phyloP scores from a whole-genome alignment of 2,888 invertebrate species.

The Oscheius sp. region DNA sequence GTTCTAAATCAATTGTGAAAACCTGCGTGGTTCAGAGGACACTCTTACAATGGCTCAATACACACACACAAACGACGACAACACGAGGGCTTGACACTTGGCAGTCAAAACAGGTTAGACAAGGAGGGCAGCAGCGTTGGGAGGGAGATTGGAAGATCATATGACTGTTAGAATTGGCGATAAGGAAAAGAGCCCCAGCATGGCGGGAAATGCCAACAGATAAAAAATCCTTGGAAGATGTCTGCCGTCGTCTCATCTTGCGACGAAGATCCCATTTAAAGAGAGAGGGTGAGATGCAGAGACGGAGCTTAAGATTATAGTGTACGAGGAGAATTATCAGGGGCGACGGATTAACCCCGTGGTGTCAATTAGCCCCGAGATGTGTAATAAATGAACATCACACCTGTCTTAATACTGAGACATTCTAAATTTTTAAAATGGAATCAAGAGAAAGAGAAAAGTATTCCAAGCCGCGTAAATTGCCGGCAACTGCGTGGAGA shows the following conservation, averaged over 20 bases:
- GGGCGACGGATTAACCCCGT: conserved; percentile 18
- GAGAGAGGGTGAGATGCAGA: too few species aligned
- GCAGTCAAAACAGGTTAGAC: background rate
- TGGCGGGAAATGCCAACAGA: background rate
- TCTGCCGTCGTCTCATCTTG: too few species aligned
- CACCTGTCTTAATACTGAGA: background rate
- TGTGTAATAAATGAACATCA: conserved; percentile 25
- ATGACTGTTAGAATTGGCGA: conserved; percentile 9
- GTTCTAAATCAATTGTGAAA: conserved; percentile 29
- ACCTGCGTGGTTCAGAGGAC: conserved; percentile 6
- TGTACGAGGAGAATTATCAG: too few species aligned
- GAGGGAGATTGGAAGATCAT: conserved; percentile 13
- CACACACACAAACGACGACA: background rate
- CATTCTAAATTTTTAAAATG: background rate
- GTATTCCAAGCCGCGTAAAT: background rate
- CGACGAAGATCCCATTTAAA: background rate
- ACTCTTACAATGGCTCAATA: background rate
- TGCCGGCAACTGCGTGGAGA: background rate
- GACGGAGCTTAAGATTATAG: background rate
- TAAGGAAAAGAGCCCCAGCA: conserved; percentile 6
- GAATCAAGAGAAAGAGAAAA: background rate
- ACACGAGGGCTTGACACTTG: too few species aligned
- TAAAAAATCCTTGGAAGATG: too few species aligned
- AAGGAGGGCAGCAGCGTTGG: background rate
- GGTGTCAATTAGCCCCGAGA: conserved; percentile 25